A percentile compares a stretch with the other conserved stretches of the same genome.
These are phyloP conservation scores for Cyprinodon brontotheroides DNA, from an alignment of 2,113 vertebrate genomes.

Conservation along the genomic window DNA sequence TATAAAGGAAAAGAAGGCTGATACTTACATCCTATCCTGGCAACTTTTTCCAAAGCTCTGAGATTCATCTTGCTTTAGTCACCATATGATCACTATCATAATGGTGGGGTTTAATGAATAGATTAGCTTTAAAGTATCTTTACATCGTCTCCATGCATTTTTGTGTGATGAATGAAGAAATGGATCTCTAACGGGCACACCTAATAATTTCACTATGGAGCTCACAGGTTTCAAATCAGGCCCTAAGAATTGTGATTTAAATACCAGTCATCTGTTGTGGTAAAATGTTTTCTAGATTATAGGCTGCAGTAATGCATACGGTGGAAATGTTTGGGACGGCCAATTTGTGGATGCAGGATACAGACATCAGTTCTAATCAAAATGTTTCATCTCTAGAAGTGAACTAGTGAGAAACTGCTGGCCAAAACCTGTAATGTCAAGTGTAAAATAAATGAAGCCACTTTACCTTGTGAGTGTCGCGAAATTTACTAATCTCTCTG, in stretches of 20 bases:
- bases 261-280: slow-evolving; percentile 44
- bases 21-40: slow-evolving; percentile 99
- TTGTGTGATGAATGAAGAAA: slow-evolving; percentile 88
- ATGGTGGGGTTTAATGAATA: slow-evolving; percentile 99
- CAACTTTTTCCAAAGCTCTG: slow-evolving; percentile 99
- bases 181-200: slow-evolving; percentile 68
- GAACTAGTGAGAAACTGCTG: slow-evolving; percentile 72
- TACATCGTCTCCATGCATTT: slow-evolving; percentile 99
- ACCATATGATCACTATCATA: slow-evolving; percentile 99
- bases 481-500: slow-evolving; percentile 99
- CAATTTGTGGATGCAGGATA: slow-evolving; percentile 54
- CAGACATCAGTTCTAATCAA: slow-evolving; percentile 44
- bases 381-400: slow-evolving; percentile 63
- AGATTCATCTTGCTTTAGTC: slow-evolving; percentile 99
- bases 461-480: slow-evolving; percentile 99
- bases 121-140: slow-evolving; percentile 99
- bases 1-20: slow-evolving; percentile 98
- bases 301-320: slow-evolving; percentile 31
- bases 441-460: slow-evolving; percentile 64
- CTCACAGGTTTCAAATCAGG: slow-evolving; percentile 63
- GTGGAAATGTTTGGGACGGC: slow-evolving; percentile 31
- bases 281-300: slow-evolving; percentile 47
- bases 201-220: slow-evolving; percentile 58
- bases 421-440: slow-evolving; percentile 77
- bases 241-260: slow-evolving; percentile 50